Evolutionary conservation across 1,140 invertebrate genomes (phyloP), one percentile per base, ranked within the genome.

Genomic region (Lepidotrigona ventralis): DNA sequence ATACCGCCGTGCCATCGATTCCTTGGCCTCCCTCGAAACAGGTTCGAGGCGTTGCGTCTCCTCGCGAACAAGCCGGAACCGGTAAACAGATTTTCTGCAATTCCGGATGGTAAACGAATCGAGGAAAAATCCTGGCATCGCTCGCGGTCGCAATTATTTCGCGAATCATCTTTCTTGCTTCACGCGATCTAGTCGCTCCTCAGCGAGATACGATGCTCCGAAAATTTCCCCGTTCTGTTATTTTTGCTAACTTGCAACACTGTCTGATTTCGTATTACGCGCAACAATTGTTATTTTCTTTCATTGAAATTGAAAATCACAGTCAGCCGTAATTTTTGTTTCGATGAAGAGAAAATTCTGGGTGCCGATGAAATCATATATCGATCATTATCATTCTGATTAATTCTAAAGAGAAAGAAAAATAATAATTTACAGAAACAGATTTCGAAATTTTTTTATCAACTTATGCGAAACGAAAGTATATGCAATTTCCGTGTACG

Each of bases 51-150:
- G 46, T 66, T 70, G 63, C n/a, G 58, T 46, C 60, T 81, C 46
- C 53, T 74, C 73, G 85, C 64, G 71, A 72, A 17, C 54, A 74
- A 88, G 74, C 78, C 56, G 77, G 23, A 80, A 73, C 64, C 68
- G 74, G 69, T 77, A 87, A 78, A 84, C 81, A 78, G 77, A 84
- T 84, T 87, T 84, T 74, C 58, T 64, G 79, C 29, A 56, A 83
- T 83, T 70, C 60, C 82, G 82, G 69, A 79, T 72, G 69, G 82
- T 79, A 68, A 83, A 68, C 68, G 76, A 83, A 83, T 83, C 68
- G 68, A 83, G 46, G 68, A 64, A 83, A 79, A 78, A 83, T 58
- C 76, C 68, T 79, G 53, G 74, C 66, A 60, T 70, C 63, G 64
- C 9, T 33, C 39, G 33, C 46, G 17, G 33, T 78, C 56, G n/a